Evolutionary conservation across 2,888 invertebrate genomes (phyloP).

Genomic region (Choreutis nemorana): DNA sequence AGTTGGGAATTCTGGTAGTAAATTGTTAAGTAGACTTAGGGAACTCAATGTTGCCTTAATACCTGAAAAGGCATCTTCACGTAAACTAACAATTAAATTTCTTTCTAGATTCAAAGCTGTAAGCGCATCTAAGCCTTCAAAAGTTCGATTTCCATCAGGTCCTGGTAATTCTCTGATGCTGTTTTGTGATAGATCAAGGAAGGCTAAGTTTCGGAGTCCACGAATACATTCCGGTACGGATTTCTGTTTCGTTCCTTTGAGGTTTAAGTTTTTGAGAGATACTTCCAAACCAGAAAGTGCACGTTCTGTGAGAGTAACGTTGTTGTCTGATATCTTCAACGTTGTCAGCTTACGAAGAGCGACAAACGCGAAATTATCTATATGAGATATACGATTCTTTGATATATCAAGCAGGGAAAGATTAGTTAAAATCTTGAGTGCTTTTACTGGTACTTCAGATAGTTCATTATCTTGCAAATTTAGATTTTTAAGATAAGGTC

Average conservation of each 20-base stretch:
- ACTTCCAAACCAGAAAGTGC: constrained; percentile 83
- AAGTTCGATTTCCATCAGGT: constrained; percentile 69
- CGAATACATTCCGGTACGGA: constrained; percentile 80
- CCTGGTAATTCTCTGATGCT: constrained; percentile 84
- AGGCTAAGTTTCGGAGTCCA: constrained; percentile 81
- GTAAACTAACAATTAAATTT: constrained; percentile 82
- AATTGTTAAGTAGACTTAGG: constrained; percentile 86
- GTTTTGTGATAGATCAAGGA: constrained; percentile 90
- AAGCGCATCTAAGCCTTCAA: constrained; percentile 81
- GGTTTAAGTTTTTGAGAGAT: constrained; percentile 85
- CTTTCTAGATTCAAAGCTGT: constrained; percentile 89
- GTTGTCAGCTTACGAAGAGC: constrained; percentile 79
- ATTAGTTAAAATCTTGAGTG: constrained; percentile 72
- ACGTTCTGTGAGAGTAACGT: constrained; percentile 73
- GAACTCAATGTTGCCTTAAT: constrained; percentile 85
- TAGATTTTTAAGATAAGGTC: constrained; percentile 79
- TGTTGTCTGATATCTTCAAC: constrained; percentile 87
- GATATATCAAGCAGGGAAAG: constrained; percentile 85
- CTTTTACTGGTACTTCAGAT: constrained; percentile 77
- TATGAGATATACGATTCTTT: constrained; percentile 75
- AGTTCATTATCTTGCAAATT: constrained; percentile 87
- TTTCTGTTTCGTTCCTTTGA: constrained; percentile 86
- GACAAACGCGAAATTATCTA: constrained; percentile 79
- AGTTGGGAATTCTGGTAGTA: constrained; percentile 86
- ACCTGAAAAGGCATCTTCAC: constrained; percentile 79